Base-by-base conservation (phyloP, 2,797 vertebrate species). In the Macropodus opercularis region DNA sequence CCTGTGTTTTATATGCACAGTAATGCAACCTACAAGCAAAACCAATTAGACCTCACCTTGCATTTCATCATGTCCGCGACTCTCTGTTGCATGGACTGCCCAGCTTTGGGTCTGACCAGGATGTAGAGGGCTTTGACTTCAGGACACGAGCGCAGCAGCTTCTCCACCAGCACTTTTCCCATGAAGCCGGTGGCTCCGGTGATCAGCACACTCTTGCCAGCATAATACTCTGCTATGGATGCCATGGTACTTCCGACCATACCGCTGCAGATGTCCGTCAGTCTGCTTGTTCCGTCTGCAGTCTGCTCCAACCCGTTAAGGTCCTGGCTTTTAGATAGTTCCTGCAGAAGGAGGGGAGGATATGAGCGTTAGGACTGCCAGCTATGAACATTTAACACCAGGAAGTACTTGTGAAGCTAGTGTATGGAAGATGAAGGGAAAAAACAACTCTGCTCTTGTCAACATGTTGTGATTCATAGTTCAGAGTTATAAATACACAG, bases 121-220 rank as follows among this genome's bases (percentile, higher is more conserved):
- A 98, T 81, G 83, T 96, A 98, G 71, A 98, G 80, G 10, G 92
- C 80, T 79, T 93, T 93, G 43, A 98, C 92, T 0, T 94, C 87
- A 0, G 94, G 95, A 52, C 95, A 96, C 61, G 93, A 95, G 17
- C 95, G 91, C 65, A 98, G 89, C 18, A 98, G 92, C 83, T 98
- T 98, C 90, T 98, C 96, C 88, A 98, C 85, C 82, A 98, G 84
- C 50, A 98, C 95, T 80, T 98, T 98, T 6, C 96, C 96, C 94
- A 98, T 89, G 90, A 98, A 98, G 71, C 96, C 96, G 0, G 96
- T 98, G 61, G 94, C 96, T 50, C 96, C 96, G 0, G 95, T 97
- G 87, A 98, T 92, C 77, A 98, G 91, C 26, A 98, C 77, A 0
- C 80, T 93, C 88, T 98, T 98, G 68, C 93, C 93, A 2, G 87